Percentiles rank a stretch among this genome's conserved stretches.
phyloP scores from a whole-genome alignment of 1,140 invertebrate species.

The Drosophila murphyi region DNA sequence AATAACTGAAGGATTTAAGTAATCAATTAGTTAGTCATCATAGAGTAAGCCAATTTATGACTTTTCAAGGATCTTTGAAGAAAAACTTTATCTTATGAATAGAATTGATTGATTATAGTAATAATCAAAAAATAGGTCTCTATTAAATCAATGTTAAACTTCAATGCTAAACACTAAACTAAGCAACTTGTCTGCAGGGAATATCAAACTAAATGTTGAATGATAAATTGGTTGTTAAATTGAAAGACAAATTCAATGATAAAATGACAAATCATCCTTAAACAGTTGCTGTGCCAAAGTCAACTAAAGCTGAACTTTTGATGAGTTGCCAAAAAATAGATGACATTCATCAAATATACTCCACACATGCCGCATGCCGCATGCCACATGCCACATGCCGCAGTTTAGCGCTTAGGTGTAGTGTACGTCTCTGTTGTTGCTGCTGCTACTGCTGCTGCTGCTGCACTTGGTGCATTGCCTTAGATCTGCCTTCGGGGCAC shows the following conservation, averaged over 20 bases:
- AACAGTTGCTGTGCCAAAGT: constrained; percentile 22
- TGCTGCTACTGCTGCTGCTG: neutral
- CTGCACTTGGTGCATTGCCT: constrained; percentile 20
- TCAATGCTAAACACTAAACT: neutral
- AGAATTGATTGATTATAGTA: neutral
- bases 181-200: neutral
- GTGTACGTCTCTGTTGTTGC: neutral
- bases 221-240: constrained; percentile 12
- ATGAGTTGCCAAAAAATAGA: constrained; percentile 36
- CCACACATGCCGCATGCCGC: constrained; percentile 1
- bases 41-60: too few species aligned
- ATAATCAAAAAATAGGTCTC: neutral
- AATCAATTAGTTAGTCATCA: neutral
- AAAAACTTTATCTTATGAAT: too few species aligned
- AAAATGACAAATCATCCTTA: constrained; percentile 17
- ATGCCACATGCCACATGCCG: constrained; percentile 26
- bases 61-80: too few species aligned
- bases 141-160: neutral
- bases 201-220: constrained; percentile 3
- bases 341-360: constrained; percentile 34
- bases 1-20: neutral
- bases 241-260: constrained; percentile 13
- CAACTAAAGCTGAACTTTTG: constrained; percentile 30
- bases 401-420: constrained; percentile 34
- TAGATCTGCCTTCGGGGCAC: constrained; percentile 33